Evolutionary conservation across 2,888 invertebrate genomes (phyloP).

Genomic region (Sceliomorpha sp.): DNA sequence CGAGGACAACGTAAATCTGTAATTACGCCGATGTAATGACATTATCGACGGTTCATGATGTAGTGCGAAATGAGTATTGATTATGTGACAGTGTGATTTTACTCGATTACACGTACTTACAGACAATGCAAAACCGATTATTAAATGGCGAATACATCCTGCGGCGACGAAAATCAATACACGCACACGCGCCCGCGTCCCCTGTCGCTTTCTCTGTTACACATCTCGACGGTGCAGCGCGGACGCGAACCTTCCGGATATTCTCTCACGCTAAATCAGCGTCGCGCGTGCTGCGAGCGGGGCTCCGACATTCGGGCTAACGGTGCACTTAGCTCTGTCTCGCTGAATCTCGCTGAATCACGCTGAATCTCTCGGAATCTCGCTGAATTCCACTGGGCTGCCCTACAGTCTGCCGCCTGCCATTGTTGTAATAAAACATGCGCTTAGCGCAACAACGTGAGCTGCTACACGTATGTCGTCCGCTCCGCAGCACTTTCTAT

Average conservation of each 20-base stretch:
- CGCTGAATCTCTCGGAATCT: no score
- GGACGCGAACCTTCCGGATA: not conserved
- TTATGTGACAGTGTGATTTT: slow-evolving; percentile 64
- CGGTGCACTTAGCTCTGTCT: no score
- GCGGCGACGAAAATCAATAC: slow-evolving; percentile 69
- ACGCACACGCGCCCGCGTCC: slow-evolving; percentile 29
- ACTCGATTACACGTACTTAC: slow-evolving; percentile 62
- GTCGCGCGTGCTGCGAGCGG: not conserved
- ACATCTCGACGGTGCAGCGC: slow-evolving; percentile 2
- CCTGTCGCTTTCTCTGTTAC: slow-evolving; percentile 14
- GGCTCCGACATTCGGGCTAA: no score
- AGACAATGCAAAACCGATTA: slow-evolving; percentile 65
- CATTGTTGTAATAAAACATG: slow-evolving; percentile 16
- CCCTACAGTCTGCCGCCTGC: slow-evolving; percentile 5
- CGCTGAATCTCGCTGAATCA: no score
- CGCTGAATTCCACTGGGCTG: no score
- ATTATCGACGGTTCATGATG: slow-evolving; percentile 43
- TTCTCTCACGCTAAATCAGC: slow-evolving; percentile 2
- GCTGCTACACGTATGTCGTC: slow-evolving; percentile 10
- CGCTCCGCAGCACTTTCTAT: slow-evolving; percentile 55
- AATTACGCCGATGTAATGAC: slow-evolving; percentile 44
- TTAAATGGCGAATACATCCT: slow-evolving; percentile 59
- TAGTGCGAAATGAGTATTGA: slow-evolving; percentile 41
- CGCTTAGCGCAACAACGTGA: slow-evolving; percentile 18
- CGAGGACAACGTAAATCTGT: slow-evolving; percentile 33